phyloP scores from a whole-genome alignment of 2,113 vertebrate genomes.

The Suncus etruscus region DNA sequence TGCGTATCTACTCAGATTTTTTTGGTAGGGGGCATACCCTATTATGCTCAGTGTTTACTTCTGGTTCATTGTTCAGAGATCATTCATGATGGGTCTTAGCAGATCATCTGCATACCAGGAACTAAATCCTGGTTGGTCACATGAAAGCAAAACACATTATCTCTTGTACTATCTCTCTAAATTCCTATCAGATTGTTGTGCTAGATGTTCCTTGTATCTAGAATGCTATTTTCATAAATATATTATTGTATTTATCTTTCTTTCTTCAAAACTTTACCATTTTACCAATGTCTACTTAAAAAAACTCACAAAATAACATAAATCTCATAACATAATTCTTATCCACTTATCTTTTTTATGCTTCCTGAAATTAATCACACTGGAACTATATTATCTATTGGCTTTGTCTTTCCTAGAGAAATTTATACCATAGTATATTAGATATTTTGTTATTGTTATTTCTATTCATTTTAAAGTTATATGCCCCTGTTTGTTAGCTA shows the following conservation, averaged over 20 bases:
- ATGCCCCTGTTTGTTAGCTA: background rate
- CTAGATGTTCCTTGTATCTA: background rate
- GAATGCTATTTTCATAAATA: constrained; percentile 5
- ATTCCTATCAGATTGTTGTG: background rate
- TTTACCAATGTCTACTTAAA: background rate
- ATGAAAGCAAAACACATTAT: too few species aligned
- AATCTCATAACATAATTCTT: background rate
- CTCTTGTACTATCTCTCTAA: too few species aligned
- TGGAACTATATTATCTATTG: background rate
- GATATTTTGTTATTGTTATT: background rate
- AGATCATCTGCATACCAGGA: too few species aligned
- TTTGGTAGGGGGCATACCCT: too few species aligned
- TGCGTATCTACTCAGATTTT: background rate
- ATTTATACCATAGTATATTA: background rate
- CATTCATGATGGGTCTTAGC: too few species aligned
- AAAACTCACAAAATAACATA: background rate
- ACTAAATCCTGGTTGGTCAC: too few species aligned
- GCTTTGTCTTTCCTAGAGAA: background rate
- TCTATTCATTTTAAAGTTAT: background rate
- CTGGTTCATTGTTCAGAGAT: too few species aligned
- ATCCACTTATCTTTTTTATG: background rate
- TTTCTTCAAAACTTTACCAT: constrained; percentile 29
- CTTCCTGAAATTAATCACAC: background rate
- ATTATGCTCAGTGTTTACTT: too few species aligned
- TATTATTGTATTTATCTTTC: background rate